phyloP scores from a whole-genome alignment of 2,113 vertebrate species.

The Eptatretus burgeri region DNA sequence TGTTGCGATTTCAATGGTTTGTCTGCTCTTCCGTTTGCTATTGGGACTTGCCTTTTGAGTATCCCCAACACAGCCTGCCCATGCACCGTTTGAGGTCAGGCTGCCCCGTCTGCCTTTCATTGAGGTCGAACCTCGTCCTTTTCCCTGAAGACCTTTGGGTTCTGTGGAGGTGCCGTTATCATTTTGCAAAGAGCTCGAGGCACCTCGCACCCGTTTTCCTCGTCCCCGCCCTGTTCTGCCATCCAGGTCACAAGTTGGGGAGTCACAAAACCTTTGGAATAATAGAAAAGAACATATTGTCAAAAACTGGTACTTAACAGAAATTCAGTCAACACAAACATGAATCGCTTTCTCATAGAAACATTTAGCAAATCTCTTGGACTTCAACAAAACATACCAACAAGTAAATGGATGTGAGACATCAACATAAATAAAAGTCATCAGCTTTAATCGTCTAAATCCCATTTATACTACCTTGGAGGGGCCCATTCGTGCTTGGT shows the following conservation, averaged over 20 bases:
- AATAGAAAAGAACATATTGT: too few relatives aligned
- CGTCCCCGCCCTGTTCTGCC: conserved; percentile 57
- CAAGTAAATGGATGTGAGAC: too few relatives aligned
- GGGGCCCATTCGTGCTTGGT: conserved; percentile 98
- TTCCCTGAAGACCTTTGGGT: neutral
- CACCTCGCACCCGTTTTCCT: conserved; percentile 53
- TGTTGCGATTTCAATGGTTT: conserved; percentile 19
- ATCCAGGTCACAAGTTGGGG: conserved; percentile 69
- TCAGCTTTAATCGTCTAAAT: too few relatives aligned
- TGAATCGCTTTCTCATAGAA: too few relatives aligned
- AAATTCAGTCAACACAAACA: too few relatives aligned
- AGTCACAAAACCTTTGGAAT: conserved; percentile 60
- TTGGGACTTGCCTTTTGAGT: conserved; percentile 47
- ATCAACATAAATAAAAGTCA: too few relatives aligned
- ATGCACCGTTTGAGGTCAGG: conserved; percentile 52
- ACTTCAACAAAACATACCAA: too few relatives aligned
- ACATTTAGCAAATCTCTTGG: too few relatives aligned
- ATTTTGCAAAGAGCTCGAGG: neutral
- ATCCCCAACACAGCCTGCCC: conserved; percentile 54
- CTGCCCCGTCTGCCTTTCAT: conserved; percentile 54
- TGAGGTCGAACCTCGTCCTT: neutral
- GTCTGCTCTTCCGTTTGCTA: conserved; percentile 64
- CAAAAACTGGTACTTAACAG: too few relatives aligned
- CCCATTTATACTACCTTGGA: conserved; percentile 32
- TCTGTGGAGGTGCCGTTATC: neutral